Evolutionary conservation across 2,888 invertebrate species (phyloP).

Genomic region (Tetragnatha montana): DNA sequence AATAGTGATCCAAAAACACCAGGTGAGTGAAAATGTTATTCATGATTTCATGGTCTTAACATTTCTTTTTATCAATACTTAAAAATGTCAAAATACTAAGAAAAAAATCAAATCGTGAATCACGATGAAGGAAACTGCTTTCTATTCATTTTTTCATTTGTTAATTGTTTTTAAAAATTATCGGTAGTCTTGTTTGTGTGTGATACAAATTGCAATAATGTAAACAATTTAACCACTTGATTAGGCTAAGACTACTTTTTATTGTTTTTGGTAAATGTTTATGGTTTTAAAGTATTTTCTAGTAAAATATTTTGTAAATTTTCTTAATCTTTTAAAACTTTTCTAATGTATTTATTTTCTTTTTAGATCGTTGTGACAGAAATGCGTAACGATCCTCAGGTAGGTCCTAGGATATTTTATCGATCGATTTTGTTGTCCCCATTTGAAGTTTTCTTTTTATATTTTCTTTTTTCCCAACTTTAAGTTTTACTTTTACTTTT

Average conservation of each 20-base stretch:
- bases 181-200: not conserved
- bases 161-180: not conserved
- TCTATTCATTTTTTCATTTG: not conserved
- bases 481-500: not conserved
- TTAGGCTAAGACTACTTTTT: not conserved
- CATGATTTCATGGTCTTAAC: conserved; percentile 33
- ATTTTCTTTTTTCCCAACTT: conserved; percentile 21
- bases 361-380: conserved; percentile 70
- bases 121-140: not conserved
- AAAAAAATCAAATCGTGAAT: not conserved
- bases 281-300: not conserved
- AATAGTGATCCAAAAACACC: conserved; percentile 72
- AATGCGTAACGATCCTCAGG: conserved; percentile 71
- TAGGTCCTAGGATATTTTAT: conserved; percentile 68
- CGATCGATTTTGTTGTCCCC: conserved; percentile 59
- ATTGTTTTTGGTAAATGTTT: not conserved
- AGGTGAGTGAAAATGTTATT: conserved; percentile 69
- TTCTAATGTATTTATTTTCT: conserved; percentile 25
- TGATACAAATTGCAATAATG: not conserved
- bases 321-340: not conserved
- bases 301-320: not conserved
- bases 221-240: not conserved
- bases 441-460: conserved; percentile 43
- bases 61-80: conserved; percentile 5
- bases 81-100: not conserved